Conservation (phyloP, 2,113 vertebrate genomes). For the Irena cyanogastra region DNA sequence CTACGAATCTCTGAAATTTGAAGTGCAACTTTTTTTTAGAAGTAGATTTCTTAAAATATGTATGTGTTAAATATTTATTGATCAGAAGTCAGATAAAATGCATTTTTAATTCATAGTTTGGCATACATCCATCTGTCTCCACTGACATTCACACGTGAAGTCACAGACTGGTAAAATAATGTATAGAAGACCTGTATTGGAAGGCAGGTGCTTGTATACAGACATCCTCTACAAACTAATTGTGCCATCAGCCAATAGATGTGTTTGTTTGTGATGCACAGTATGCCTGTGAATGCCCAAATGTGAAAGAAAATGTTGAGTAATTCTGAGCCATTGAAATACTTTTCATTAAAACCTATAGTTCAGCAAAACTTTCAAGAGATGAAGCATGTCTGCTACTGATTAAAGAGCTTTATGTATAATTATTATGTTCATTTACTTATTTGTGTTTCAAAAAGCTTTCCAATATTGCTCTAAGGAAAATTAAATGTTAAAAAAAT, state of each 20-base stretch:
- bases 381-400: fast-evolving
- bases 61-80: background rate
- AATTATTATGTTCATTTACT: background rate
- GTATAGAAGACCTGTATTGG: background rate
- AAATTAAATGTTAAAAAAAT: background rate
- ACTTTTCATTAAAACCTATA: background rate
- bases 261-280: background rate
- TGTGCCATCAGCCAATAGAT: background rate
- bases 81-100: background rate
- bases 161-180: background rate
- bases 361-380: background rate
- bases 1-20: background rate
- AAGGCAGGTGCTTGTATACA: background rate
- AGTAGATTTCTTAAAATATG: background rate
- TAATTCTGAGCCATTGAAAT: background rate
- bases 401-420: background rate
- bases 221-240: background rate
- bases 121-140: background rate
- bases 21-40: background rate
- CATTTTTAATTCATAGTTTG: background rate
- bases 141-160: background rate
- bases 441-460: background rate
- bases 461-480: background rate
- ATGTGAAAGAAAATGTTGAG: background rate
- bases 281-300: background rate